These are phyloP conservation scores for Drosophila punjabiensis DNA, from an alignment of 1,140 invertebrate genomes.

Conservation along the genomic window DNA sequence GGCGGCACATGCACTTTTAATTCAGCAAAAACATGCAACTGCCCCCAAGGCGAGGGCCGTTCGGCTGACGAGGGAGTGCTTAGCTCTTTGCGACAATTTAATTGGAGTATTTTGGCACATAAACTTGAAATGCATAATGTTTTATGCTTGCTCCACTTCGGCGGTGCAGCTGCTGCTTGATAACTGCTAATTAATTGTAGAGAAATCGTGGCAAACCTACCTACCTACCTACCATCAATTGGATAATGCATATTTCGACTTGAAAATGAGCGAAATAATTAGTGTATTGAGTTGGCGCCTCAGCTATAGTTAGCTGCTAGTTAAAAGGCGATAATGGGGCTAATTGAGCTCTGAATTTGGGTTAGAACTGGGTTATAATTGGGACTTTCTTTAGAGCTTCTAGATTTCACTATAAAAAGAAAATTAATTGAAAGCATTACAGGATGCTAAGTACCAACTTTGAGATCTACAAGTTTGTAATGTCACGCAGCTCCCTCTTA, in stretches of 20 bases:
- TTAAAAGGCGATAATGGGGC: slow-evolving; percentile 7
- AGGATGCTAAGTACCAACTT: not conserved
- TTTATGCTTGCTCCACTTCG: slow-evolving; percentile 27
- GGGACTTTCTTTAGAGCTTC: not conserved
- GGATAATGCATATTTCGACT: slow-evolving; percentile 1
- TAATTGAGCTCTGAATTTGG: slow-evolving; percentile 4
- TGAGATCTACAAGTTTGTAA: not conserved
- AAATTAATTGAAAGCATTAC: not conserved
- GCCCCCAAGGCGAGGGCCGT: slow-evolving; percentile 22
- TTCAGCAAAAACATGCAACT: slow-evolving; percentile 83
- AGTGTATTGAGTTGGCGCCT: not conserved
- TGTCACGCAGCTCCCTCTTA: too few species aligned
- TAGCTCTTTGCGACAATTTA: slow-evolving; percentile 63
- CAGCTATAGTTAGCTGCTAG: not conserved
- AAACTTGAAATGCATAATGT: slow-evolving; percentile 75
- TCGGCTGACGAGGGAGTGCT: slow-evolving; percentile 12
- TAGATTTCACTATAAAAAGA: not conserved
- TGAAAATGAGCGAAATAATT: slow-evolving; percentile 12
- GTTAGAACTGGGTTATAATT: not conserved
- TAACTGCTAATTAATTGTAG: slow-evolving; percentile 43
- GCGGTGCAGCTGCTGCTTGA: slow-evolving; percentile 34
- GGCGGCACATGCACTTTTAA: slow-evolving; percentile 68
- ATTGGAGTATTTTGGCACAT: slow-evolving; percentile 73
- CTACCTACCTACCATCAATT: slow-evolving; percentile 2
- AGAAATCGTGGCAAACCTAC: slow-evolving; percentile 17